phyloP scores from a whole-genome alignment of 2,797 vertebrate genomes.

The Notoglanidium macrostoma region DNA sequence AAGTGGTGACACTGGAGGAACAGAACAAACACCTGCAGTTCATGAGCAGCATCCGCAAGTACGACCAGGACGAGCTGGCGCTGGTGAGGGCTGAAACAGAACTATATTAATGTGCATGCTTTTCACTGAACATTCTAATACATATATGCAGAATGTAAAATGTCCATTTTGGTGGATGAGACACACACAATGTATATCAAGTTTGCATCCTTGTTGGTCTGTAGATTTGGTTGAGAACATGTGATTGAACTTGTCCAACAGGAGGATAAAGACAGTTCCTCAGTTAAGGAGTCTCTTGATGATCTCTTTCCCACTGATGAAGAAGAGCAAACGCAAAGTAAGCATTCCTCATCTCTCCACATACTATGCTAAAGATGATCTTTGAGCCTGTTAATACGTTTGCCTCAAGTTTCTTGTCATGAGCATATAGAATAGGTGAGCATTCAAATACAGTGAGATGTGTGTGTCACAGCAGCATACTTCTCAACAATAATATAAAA shows the following conservation, averaged over 20 bases:
- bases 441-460: background rate
- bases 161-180: background rate
- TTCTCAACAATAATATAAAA: background rate
- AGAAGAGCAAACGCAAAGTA: slow-evolving; percentile 78
- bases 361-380: background rate
- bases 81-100: slow-evolving; percentile 64
- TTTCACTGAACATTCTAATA: background rate
- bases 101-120: background rate
- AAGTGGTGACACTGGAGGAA: slow-evolving; percentile 77
- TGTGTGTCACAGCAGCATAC: background rate
- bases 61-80: slow-evolving; percentile 71
- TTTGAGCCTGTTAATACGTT: background rate
- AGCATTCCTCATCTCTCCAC: slow-evolving; percentile 38
- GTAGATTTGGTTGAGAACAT: background rate
- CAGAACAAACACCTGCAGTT: slow-evolving; percentile 79
- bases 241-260: slow-evolving; percentile 33
- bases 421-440: background rate
- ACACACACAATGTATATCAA: background rate
- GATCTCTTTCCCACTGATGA: slow-evolving; percentile 83
- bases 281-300: slow-evolving; percentile 76
- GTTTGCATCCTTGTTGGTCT: background rate
- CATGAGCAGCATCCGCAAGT: slow-evolving; percentile 79
- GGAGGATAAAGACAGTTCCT: slow-evolving; percentile 69
- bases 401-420: background rate
- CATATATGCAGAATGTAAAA: background rate